phyloP scores from a whole-genome alignment of 2,888 invertebrate genomes.

The Eupithecia tripunctaria region DNA sequence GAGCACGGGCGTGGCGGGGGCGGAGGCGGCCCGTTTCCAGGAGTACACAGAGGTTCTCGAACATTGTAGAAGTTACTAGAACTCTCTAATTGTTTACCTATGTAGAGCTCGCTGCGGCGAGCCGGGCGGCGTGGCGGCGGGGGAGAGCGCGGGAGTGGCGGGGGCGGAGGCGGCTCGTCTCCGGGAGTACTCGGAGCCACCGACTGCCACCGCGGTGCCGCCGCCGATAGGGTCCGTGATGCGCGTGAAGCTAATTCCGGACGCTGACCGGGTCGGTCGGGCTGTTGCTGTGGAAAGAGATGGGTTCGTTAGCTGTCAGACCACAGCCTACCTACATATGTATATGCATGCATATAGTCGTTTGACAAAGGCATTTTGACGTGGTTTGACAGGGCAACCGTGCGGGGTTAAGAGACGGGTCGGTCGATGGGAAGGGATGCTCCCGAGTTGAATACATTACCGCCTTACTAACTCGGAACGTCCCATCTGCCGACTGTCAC shows the following conservation, averaged over 20 bases:
- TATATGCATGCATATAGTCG: no score
- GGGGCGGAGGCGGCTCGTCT: slow-evolving; percentile 89
- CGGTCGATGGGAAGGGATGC: no score
- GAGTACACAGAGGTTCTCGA: slow-evolving; percentile 78
- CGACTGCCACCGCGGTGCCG: slow-evolving; percentile 86
- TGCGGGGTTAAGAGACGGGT: no score
- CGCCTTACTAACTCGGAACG: no score
- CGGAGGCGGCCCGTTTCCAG: slow-evolving; percentile 86
- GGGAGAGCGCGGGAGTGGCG: slow-evolving; percentile 89
- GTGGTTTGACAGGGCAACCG: no score
- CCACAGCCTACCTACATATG: no score
- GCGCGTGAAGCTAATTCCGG: slow-evolving; percentile 87
- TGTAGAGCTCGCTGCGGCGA: slow-evolving; percentile 80
- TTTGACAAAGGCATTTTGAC: no score
- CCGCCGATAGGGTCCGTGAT: slow-evolving; percentile 85
- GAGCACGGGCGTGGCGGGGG: slow-evolving; percentile 90
- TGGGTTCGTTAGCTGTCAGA: background rate
- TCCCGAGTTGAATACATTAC: no score
- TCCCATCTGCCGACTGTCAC: no score
- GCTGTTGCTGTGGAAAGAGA: slow-evolving; percentile 83
- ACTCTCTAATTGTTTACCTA: slow-evolving; percentile 55
- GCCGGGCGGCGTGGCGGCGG: slow-evolving; percentile 90
- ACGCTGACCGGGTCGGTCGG: slow-evolving; percentile 89
- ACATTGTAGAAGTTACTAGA: background rate
- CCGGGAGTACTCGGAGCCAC: slow-evolving; percentile 83